phyloP scores from a whole-genome alignment of 2,888 invertebrate genomes.

The Andrena haemorrhoa region DNA sequence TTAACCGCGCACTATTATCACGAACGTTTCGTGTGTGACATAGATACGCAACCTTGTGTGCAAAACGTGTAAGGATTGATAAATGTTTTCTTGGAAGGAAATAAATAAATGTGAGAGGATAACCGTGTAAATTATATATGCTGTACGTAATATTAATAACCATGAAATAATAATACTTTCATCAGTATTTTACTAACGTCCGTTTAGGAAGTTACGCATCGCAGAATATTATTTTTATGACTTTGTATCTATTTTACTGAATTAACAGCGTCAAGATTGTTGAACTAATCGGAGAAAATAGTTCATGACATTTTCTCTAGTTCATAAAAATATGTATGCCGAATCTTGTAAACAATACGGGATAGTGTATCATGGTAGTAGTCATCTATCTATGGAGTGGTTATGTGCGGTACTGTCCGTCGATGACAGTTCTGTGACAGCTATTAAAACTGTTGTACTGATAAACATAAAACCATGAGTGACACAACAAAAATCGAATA shows the following conservation, averaged over 20 bases:
- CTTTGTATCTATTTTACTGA: constrained; percentile 12
- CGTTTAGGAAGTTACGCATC: no score
- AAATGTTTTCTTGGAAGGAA: neutral
- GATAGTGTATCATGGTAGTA: constrained; percentile 30
- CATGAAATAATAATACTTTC: neutral
- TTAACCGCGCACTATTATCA: constrained; percentile 14
- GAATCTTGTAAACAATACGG: neutral
- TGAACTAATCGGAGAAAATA: constrained; percentile 6
- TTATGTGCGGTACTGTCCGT: constrained; percentile 67
- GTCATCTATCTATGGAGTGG: constrained; percentile 65
- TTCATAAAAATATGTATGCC: no score
- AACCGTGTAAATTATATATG: neutral
- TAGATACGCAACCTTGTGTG: constrained; percentile 6
- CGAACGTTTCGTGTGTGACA: neutral
- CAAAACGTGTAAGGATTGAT: neutral
- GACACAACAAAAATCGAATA: constrained; percentile 64
- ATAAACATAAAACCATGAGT: constrained; percentile 71
- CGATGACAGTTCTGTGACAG: constrained; percentile 75
- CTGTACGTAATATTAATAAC: neutral
- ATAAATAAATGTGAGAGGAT: neutral
- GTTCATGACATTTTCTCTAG: constrained; percentile 14
- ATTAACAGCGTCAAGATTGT: constrained; percentile 1
- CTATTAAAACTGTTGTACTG: constrained; percentile 63
- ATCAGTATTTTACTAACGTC: no score
- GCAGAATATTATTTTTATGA: neutral